A percentile compares a stretch with the other conserved stretches of the same genome.
Conservation (phyloP, 92 coral and sea anemone species). For the Phenganax stokvisi region DNA sequence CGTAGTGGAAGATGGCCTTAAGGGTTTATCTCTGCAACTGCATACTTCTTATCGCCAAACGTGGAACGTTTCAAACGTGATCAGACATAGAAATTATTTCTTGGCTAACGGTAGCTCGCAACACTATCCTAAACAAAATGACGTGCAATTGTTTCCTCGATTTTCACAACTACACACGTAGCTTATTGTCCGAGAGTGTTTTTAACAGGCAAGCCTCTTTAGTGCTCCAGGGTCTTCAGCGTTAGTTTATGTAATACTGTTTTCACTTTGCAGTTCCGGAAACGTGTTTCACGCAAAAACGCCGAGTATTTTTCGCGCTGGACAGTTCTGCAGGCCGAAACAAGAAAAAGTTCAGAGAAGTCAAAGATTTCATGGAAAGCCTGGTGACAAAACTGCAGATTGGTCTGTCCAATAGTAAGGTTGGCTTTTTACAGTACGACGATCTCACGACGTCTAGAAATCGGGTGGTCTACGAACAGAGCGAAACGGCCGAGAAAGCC, state of each 20-base stretch:
- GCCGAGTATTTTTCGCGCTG: constrained; percentile 24
- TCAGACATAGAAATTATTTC: too few relatives aligned
- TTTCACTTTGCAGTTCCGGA: constrained; percentile 23
- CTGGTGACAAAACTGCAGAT: constrained; percentile 26
- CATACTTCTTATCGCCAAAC: too few relatives aligned
- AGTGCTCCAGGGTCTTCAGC: too few relatives aligned
- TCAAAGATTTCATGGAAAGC: constrained; percentile 25
- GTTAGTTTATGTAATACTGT: background rate
- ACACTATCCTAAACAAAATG: too few relatives aligned
- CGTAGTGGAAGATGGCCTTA: too few relatives aligned
- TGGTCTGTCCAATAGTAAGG: constrained; percentile 14
- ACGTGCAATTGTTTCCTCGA: too few relatives aligned
- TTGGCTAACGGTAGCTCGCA: too few relatives aligned
- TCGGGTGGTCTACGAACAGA: background rate
- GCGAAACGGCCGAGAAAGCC: background rate
- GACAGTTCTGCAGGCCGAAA: constrained; percentile 33
- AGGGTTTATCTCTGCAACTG: too few relatives aligned
- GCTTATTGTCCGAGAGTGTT: too few relatives aligned
- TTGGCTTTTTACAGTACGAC: constrained; percentile 38
- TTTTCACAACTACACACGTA: too few relatives aligned
- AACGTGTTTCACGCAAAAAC: constrained; percentile 14
- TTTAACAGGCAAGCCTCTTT: too few relatives aligned
- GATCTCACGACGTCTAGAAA: background rate
- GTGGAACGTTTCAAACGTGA: too few relatives aligned
- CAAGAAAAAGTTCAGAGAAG: constrained; percentile 26